These are phyloP conservation scores for Hippopotamus amphibius DNA, from an alignment of 2,113 vertebrate species.

Conservation along the genomic window DNA sequence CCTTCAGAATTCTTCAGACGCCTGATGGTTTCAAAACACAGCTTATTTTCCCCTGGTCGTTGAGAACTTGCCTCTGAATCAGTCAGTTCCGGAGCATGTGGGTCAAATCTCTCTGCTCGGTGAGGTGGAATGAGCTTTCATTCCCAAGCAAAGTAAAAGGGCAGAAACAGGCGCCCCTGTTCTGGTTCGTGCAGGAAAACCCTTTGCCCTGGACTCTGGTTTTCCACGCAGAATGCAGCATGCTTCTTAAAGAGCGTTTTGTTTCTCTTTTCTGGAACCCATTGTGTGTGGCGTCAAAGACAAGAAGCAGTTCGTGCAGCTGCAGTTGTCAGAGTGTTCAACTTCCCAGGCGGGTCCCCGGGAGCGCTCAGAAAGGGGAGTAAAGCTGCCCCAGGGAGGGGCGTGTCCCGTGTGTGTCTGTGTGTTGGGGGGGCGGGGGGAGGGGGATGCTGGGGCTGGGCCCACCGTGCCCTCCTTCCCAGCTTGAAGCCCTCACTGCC, in stretches of 20 bases:
- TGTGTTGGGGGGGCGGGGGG: background rate
- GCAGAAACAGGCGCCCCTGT: background rate
- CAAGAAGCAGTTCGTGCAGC: constrained; percentile 75
- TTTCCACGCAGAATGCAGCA: background rate
- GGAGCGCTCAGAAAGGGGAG: constrained; percentile 66
- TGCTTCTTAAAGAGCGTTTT: constrained; percentile 27
- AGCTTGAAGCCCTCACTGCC: constrained; percentile 53
- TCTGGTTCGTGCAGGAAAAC: background rate
- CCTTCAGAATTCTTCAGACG: background rate
- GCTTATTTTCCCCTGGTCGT: background rate
- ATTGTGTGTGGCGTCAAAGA: constrained; percentile 73
- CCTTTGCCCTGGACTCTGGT: background rate
- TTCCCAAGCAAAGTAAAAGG: background rate
- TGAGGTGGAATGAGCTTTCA: background rate
- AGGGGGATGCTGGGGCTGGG: rapidly evolving
- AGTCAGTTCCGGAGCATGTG: background rate
- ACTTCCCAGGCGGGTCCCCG: constrained; percentile 47
- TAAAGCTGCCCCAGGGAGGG: background rate
- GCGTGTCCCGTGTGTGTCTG: rapidly evolving
- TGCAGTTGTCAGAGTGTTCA: constrained; percentile 52
- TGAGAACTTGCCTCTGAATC: background rate
- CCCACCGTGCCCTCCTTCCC: background rate
- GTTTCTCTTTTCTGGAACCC: constrained; percentile 73
- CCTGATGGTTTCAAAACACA: background rate
- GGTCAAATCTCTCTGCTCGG: background rate